Base-by-base conservation (phyloP, 53 echinoderm and acorn worm genomes). In the Henricia sp. region DNA sequence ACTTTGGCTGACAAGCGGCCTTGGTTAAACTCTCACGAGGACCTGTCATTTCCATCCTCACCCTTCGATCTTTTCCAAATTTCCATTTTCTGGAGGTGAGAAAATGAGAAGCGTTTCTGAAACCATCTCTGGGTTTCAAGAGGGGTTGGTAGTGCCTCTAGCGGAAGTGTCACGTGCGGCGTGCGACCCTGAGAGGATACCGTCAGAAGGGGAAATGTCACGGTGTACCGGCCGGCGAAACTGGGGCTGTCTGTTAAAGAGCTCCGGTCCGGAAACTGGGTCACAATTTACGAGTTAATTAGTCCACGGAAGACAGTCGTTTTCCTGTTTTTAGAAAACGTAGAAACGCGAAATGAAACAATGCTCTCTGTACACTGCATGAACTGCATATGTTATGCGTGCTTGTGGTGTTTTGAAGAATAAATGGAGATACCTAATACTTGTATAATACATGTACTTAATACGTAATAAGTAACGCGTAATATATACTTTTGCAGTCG, bases 91-190 rank as follows among this genome's bases (percentile, higher is more conserved):
- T 16, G 33, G 33, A 29, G 9, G 62, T 32, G 33, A 60, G 62
- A 60, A 60, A 8, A 6, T 60, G 30, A 12, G 14, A 6, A 10
- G 12, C 58, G 27, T 5, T 13, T 25, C 8, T 2, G 62, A 60
- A 32, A 29, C 14, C 62, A 20, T 32, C 62, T 11, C 30, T 32
- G 12, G 29, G 29, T 60, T 28, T 23, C 24, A 25, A 19, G 27
- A 60, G 32, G 58, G 58, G 58, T 12, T 10, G 9, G n/a, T 14
- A 60, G 62, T 33, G 33, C 30, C 62, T 32, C 30, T 29, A 14
- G 13, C 62, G 62, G 62, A 60, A 10, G 62, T 60, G 62, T 60
- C 62, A 60, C 62, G 62, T 30, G 14, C 33, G 62, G 29, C 6
- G n/a, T n/a, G n/a, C n/a, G 20, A 34, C 33, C 33, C 33, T 33